Conservation (phyloP, 2,113 vertebrate species). For the Emydura subglobosa region DNA sequence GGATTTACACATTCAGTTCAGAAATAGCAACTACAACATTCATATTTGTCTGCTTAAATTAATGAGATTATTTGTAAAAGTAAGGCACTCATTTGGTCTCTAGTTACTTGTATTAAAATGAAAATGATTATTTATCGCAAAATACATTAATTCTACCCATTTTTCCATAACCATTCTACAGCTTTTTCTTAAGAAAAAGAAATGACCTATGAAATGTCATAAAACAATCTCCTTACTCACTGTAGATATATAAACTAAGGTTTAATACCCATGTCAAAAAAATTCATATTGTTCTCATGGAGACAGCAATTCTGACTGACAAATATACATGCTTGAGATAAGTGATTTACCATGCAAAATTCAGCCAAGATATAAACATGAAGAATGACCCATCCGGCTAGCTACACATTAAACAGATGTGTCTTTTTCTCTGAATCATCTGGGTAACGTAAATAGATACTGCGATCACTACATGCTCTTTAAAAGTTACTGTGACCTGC, state of each 20-base stretch:
- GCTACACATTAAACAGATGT: not conserved
- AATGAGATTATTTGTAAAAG: not conserved
- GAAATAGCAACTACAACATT: not conserved
- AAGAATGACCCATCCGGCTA: not conserved
- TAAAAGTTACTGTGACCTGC: not conserved
- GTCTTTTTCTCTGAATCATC: not conserved
- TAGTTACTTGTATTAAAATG: not conserved
- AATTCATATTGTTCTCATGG: not conserved
- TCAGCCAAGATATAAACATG: constrained; percentile 2
- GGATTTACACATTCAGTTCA: not conserved
- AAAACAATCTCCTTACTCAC: not conserved
- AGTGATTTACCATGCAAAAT: not conserved
- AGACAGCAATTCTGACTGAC: not conserved
- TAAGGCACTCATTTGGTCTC: not conserved
- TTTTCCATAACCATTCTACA: not conserved
- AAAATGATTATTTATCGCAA: not conserved
- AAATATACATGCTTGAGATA: not conserved
- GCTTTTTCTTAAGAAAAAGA: not conserved
- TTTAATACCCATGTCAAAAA: not conserved
- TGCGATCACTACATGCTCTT: rapidly evolving
- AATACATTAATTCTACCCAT: not conserved
- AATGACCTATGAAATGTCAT: not conserved
- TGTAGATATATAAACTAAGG: not conserved
- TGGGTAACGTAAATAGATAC: not conserved
- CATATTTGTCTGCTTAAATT: not conserved